Evolutionary conservation across 2,797 vertebrate genomes (phyloP), one percentile per base, ranked within the genome.

Genomic region (Sus cebifrons): DNA sequence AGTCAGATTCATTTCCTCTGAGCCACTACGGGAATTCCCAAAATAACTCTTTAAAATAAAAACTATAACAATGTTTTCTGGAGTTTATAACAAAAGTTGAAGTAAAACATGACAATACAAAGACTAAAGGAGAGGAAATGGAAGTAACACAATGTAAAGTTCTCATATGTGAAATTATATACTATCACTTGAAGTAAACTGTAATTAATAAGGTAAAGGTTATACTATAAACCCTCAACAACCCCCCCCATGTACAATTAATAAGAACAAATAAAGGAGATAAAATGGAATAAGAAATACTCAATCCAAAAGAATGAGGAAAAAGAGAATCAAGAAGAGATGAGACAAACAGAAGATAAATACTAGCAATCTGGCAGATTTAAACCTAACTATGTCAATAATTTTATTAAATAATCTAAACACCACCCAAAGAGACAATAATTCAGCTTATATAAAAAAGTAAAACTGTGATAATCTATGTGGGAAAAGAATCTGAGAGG

Each of bases 31-130:
- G 44, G 44, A 7, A 49, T 10, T 49, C 44, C 44, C 44, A 56
- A 91, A 96, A 36, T 68, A 78, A 81, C 40, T 82, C 2, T n/a
- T 68, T 60, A 27, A 78, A 58, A 49, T 74, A 71, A 85, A 74
- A 85, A 56, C 21, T 49, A 77, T 21, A 44, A 52, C 4, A 49
- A 5, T 16, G 4, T 54, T 27, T 9, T 65, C 16, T 71, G 18
- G 27, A 71, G 62, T 68, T 62, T 81, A 8, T 68, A 74, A 81
- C 15, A 82, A 23, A 68, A 12, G 18, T 10, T 27, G 29, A 82
- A 75, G 68, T 52, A 68, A 77, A 89, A 56, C 20, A 73, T 6
- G 3, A 29, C 13, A 62, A 54, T 0, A 32, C 9, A 27, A 40
- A 74, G 52, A 60, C 12, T 3, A 23, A 56, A 52, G 40, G n/a